Percentiles rank a stretch among this genome's conserved stretches.
Conservation (phyloP, 2,797 vertebrate genomes). For the Epinephelus awoara region DNA sequence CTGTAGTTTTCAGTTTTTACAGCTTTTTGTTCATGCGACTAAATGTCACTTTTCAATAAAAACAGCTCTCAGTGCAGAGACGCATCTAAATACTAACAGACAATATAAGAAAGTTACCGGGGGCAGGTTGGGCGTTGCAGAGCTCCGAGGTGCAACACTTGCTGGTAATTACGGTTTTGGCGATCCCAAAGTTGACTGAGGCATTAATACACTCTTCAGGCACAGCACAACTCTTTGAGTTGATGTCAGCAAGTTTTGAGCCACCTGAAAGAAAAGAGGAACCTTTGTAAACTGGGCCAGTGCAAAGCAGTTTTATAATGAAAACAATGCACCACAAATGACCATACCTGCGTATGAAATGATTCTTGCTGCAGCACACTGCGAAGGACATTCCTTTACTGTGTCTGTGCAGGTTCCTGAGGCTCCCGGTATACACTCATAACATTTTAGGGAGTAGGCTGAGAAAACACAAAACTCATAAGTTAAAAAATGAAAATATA, state of each 20-base stretch:
- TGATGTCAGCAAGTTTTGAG: rapidly evolving
- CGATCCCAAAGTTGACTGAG: conserved; percentile 54
- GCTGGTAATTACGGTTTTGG: neutral
- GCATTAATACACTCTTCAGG: conserved; percentile 34
- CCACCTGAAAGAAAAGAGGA: conserved; percentile 42
- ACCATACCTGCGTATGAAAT: conserved; percentile 22
- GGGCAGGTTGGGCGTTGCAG: conserved; percentile 56
- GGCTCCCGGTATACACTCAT: rapidly evolving
- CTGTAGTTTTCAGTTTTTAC: neutral
- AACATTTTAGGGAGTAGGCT: conserved; percentile 69
- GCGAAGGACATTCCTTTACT: conserved; percentile 30
- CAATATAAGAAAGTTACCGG: conserved; percentile 57
- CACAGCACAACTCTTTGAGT: conserved; percentile 9
- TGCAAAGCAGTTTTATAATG: neutral
- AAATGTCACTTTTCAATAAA: neutral
- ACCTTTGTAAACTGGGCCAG: neutral
- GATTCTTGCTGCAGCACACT: neutral
- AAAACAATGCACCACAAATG: neutral
- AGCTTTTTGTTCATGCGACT: neutral
- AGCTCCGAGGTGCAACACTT: conserved; percentile 62
- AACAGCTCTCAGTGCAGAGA: neutral
- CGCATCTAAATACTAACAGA: neutral
- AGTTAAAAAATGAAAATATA: neutral
- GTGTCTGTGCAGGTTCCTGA: neutral
- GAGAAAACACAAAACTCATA: conserved; percentile 17